Evolutionary conservation across 2,888 invertebrate species (phyloP).

Genomic region (Bellardia bayeri): DNA sequence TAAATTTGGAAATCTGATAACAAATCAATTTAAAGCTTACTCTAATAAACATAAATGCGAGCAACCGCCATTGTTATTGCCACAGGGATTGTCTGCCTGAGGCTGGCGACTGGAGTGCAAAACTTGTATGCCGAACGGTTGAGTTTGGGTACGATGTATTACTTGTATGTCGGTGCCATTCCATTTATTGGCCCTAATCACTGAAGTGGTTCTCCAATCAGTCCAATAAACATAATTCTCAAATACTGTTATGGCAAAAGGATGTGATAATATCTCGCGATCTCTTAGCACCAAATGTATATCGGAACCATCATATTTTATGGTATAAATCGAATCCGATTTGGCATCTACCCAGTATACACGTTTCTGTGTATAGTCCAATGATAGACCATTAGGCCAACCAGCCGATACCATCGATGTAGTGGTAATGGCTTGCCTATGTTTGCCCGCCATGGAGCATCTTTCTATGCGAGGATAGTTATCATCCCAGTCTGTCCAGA

Average conservation of each 20-base stretch:
- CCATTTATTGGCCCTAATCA: constrained; percentile 95
- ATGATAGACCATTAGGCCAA: constrained; percentile 93
- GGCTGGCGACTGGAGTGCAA: constrained; percentile 91
- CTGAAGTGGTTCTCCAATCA: constrained; percentile 95
- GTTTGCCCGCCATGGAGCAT: constrained; percentile 91
- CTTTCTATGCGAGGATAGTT: constrained; percentile 92
- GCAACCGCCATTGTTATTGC: constrained; percentile 89
- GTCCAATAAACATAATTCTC: constrained; percentile 96
- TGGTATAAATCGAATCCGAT: constrained; percentile 94
- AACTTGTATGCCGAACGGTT: constrained; percentile 96
- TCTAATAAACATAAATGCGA: constrained; percentile 92
- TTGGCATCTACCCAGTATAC: constrained; percentile 96
- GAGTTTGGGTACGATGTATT: constrained; percentile 92
- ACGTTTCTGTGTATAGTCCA: constrained; percentile 89
- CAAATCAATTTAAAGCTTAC: constrained; percentile 71
- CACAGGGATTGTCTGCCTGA: constrained; percentile 88
- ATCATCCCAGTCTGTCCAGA: constrained; percentile 96
- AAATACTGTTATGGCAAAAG: constrained; percentile 94
- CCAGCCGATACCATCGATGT: constrained; percentile 86
- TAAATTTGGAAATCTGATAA: neutral
- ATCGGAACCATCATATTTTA: constrained; percentile 91
- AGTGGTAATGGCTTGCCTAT: constrained; percentile 86
- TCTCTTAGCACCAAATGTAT: constrained; percentile 87
- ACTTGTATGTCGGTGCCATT: constrained; percentile 91
- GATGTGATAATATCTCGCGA: constrained; percentile 92